phyloP scores from a whole-genome alignment of 2,888 invertebrate genomes.

The Nebria brevicollis region DNA sequence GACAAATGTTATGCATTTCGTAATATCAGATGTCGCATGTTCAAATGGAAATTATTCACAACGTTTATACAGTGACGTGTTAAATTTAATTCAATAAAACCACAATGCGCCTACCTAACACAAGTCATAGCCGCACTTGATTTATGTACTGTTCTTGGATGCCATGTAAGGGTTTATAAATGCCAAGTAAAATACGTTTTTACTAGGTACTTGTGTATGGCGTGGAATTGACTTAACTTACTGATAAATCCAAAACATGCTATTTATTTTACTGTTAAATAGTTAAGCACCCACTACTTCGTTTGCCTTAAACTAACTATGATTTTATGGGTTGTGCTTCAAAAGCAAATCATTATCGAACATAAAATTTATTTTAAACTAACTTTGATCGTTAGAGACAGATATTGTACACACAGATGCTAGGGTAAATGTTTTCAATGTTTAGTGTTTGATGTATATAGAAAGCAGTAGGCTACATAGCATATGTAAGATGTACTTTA shows the following conservation, averaged over 20 bases:
- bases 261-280: background rate
- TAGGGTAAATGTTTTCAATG: background rate
- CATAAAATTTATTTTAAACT: background rate
- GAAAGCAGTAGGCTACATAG: background rate
- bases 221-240: background rate
- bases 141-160: constrained; percentile 35
- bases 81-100: constrained; percentile 43
- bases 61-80: constrained; percentile 36
- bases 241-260: background rate
- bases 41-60: constrained; percentile 18
- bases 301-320: no score
- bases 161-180: background rate
- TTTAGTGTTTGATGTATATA: background rate
- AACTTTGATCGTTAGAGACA: background rate
- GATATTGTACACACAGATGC: background rate
- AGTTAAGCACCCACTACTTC: background rate
- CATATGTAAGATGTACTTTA: background rate
- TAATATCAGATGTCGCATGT: constrained; percentile 45
- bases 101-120: constrained; percentile 28
- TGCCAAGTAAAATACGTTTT: background rate
- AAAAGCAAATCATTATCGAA: background rate
- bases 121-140: constrained; percentile 33
- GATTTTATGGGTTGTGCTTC: background rate
- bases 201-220: background rate
- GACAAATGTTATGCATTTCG: constrained; percentile 45